Conservation (phyloP, 1,140 invertebrate genomes). For the Semibalanus balanoides region DNA sequence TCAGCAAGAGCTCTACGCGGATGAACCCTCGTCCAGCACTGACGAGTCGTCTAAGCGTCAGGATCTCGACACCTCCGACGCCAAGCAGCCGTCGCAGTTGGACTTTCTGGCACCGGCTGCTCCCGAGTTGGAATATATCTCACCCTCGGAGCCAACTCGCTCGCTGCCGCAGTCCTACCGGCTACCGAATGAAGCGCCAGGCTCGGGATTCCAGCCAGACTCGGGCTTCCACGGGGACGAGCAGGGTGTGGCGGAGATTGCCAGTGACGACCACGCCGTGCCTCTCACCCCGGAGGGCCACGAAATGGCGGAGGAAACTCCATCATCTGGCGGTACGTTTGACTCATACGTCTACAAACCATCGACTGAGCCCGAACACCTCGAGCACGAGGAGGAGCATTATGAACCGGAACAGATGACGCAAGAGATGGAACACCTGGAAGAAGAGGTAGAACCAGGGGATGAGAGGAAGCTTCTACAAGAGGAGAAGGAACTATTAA, state of each 20-base stretch:
- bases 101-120: background rate
- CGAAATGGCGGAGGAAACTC: too few species aligned
- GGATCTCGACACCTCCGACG: background rate
- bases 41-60: background rate
- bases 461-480: too few species aligned
- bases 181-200: background rate
- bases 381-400: background rate
- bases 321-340: background rate
- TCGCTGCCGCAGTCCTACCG: background rate
- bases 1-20: background rate
- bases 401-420: background rate
- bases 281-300: background rate
- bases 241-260: too few species aligned
- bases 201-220: too few species aligned
- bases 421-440: too few species aligned
- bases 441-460: too few species aligned
- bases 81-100: background rate
- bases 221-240: too few species aligned
- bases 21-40: background rate
- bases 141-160: background rate
- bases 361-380: background rate
- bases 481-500: too few species aligned
- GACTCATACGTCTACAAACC: background rate
- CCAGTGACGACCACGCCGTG: background rate
- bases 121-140: background rate